phyloP scores from a whole-genome alignment of 2,113 vertebrate species.

The Isurus oxyrinchus region DNA sequence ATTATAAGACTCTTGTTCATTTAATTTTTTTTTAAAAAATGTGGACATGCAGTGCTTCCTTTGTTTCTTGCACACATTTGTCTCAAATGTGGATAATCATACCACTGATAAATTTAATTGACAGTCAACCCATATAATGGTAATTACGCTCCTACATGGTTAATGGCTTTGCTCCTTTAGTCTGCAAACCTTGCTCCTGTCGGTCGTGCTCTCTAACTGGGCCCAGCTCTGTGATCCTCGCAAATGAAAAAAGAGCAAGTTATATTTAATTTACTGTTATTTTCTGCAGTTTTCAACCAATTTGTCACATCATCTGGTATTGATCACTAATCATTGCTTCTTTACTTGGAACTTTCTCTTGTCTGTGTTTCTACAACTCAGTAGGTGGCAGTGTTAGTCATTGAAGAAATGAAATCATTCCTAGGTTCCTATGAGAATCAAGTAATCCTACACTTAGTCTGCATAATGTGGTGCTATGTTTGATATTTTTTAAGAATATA shows the following conservation, averaged over 20 bases:
- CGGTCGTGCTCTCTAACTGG: no score
- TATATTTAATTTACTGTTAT: not conserved
- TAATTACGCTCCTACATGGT: no score
- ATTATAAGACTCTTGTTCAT: not conserved
- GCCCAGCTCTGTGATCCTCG: no score
- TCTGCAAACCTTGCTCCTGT: not conserved
- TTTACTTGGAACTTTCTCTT: not conserved
- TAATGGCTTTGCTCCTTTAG: not conserved
- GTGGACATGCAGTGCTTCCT: not conserved
- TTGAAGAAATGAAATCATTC: not conserved
- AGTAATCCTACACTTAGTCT: not conserved
- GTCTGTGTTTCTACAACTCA: not conserved
- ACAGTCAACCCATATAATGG: no score
- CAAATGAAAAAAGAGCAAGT: no score
- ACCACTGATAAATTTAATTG: no score
- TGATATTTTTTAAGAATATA: not conserved
- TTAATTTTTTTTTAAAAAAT: not conserved
- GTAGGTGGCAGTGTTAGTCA: not conserved
- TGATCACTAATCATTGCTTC: not conserved
- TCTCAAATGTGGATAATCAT: not conserved
- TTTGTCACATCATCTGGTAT: not conserved
- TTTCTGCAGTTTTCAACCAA: not conserved
- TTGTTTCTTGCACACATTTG: not conserved
- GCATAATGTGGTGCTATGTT: not conserved
- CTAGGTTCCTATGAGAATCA: not conserved